Base-by-base conservation (phyloP, 2,113 vertebrate species). In the Sturnus vulgaris region DNA sequence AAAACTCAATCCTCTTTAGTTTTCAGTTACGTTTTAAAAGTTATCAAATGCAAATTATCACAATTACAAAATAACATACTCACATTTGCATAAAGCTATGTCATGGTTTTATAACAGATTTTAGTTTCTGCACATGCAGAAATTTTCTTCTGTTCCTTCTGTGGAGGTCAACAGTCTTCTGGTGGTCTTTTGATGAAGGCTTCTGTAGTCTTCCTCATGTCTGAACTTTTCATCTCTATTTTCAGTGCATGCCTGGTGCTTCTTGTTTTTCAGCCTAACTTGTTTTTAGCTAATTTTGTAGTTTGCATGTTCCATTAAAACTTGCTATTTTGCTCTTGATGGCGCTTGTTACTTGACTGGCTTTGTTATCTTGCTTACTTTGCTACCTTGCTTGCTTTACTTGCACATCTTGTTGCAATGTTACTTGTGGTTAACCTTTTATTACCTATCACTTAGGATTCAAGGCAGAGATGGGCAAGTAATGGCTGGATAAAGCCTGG, bases 81-180 rank as follows among this genome's bases (percentile, higher is more conserved):
- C 24, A 4, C 11, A 22, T 18, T 44, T 64, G 7, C 24, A 35
- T 53, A 23, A 53, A 23, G 19, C 5, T 30, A 5, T 44, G 24
- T 44, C 18, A 18, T 15, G 9, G 14, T n/a, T 64, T 42, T 64
- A 8, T 52, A n/a, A 6, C 15, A 39, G 15, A 14, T 35, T 53
- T 64, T 65, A 0, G 3, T 19, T 79, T 65, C 3, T 10, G 31
- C 0, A 0, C 7, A 10, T 35, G 19, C 0, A 0, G 39, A 39
- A 39, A 39, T 10, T 39, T 39, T 10, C 39, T 39, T 64, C 9
- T 0, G 7, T 65, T 65, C 49, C 23, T 65, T 35, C 76, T 65
- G 20, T 44, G 39, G 24, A 44, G 39, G 15, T 44, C 11, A 7
- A 53, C 25, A 53, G 11, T 64, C 39, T 44, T 30, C 15, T 53